Conservation (phyloP, 2,113 vertebrate genomes). For the Sorex fumeus region DNA sequence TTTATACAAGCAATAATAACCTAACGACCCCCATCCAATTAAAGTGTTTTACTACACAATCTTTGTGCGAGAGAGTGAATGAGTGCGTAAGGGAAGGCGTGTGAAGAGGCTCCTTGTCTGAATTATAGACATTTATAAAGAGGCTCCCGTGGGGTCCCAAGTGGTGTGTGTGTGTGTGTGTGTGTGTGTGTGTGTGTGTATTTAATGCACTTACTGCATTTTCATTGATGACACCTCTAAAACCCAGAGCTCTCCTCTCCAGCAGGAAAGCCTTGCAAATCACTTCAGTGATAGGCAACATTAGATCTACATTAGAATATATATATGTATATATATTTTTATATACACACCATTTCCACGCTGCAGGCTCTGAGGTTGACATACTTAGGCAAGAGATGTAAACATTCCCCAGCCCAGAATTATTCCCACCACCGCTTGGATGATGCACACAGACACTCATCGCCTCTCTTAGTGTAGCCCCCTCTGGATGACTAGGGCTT, state of each 20-base stretch:
- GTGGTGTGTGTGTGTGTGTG: conserved; percentile 31
- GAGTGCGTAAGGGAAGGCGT: conserved; percentile 57
- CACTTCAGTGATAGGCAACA: conserved; percentile 62
- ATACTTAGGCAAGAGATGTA: conserved; percentile 64
- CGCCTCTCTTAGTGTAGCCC: conserved; percentile 29
- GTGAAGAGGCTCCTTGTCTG: conserved; percentile 70
- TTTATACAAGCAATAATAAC: conserved; percentile 88
- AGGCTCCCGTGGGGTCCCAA: conserved; percentile 22
- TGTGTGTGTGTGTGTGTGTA: neutral
- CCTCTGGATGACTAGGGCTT: neutral
- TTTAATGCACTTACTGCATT: neutral
- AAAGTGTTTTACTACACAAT: conserved; percentile 88
- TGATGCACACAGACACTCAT: too few species aligned
- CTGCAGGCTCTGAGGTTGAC: conserved; percentile 37
- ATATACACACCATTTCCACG: neutral
- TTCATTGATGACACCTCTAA: conserved; percentile 48
- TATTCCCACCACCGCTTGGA: neutral
- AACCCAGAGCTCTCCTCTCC: conserved; percentile 52
- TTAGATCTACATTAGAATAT: neutral
- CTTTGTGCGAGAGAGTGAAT: conserved; percentile 80
- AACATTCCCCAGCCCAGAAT: conserved; percentile 65
- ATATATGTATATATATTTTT: too few species aligned
- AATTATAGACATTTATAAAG: conserved; percentile 77
- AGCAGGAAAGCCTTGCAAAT: conserved; percentile 73
- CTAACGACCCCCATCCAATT: conserved; percentile 86